These are phyloP conservation scores for Cyphomyrmex costatus DNA, from an alignment of 1,140 invertebrate genomes.

Conservation along the genomic window DNA sequence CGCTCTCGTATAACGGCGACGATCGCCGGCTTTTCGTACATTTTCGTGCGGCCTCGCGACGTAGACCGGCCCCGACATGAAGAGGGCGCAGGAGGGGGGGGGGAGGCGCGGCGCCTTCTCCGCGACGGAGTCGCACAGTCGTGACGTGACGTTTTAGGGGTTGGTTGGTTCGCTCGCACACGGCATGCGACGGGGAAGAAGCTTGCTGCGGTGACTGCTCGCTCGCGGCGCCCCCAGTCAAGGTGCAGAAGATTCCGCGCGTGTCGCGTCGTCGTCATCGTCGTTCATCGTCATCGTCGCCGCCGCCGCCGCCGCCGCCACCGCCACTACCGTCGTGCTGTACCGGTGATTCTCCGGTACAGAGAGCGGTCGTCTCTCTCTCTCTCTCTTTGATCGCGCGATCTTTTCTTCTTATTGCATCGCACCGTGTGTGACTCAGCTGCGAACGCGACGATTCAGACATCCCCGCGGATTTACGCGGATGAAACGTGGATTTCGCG, in stretches of 20 bases:
- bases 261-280: constrained; percentile 14
- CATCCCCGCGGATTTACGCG: constrained; percentile 29
- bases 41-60: constrained; percentile 78
- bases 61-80: constrained; percentile 27
- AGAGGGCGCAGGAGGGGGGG: constrained; percentile 3
- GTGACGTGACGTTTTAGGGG: constrained; percentile 78
- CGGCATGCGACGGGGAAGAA: constrained; percentile 74
- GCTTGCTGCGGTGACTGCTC: constrained; percentile 66
- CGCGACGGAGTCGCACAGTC: constrained; percentile 72
- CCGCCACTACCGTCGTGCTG: not conserved
- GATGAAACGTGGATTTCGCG: constrained; percentile 35
- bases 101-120: constrained; percentile 64
- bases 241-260: constrained; percentile 47
- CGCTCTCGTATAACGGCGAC: constrained; percentile 22
- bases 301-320: not conserved
- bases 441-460: constrained; percentile 46
- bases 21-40: constrained; percentile 77
- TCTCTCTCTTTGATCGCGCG: not conserved
- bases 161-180: constrained; percentile 72
- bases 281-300: not conserved
- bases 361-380: not conserved
- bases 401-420: not conserved
- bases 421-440: too few species aligned
- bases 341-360: not conserved
- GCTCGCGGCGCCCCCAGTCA: constrained; percentile 62